Evolutionary conservation across 2,113 vertebrate species (phyloP), one percentile per base, ranked within the genome.

Genomic region (Pardalotus punctatus): DNA sequence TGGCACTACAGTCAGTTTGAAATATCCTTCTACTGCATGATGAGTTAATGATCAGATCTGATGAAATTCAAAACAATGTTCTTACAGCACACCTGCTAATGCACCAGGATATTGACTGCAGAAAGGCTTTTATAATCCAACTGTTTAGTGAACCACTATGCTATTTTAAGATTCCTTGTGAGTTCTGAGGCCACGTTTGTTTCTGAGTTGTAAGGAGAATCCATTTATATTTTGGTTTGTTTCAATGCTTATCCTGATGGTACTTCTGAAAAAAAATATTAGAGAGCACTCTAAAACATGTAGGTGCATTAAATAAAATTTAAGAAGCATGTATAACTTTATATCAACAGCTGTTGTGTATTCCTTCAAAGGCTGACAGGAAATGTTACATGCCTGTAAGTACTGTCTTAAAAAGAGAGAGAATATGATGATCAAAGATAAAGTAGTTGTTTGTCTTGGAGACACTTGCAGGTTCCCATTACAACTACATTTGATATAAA

Each of bases 31-130:
- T 50, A 76, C 70, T 1, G 3, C 74, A n/a, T 57, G 86, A 74
- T 76, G 61, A 90, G 24, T 71, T 94, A 94, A 81, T 92, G 89
- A 94, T 85, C 50, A 77, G 87, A 58, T 74, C 36, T 87, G 90
- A 77, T 90, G 81, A 80, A 89, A 91, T 91, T 91, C 57, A 76
- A 69, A 82, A 76, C 3, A 0, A 12, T 87, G 45, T 66, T 93
- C 84, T 84, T 65, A 6, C 29, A 89, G 91, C 70, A 61, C 87
- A 95, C 84, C 73, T 93, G 84, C 51, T 91, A 53, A 69, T 65
- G n/a, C 45, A 61, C 2, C 1, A 18, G 77, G 31, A 96, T 69
- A 65, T 57, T 76, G 56, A 84, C 61, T 81, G 65, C 25, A 79
- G 23, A 61, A 76, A 73, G 22, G n/a, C 27, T 95, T 81, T 90